Evolutionary conservation across 1,140 invertebrate species (phyloP), one percentile per base, ranked within the genome.

Genomic region (Sarcophaga bullata): DNA sequence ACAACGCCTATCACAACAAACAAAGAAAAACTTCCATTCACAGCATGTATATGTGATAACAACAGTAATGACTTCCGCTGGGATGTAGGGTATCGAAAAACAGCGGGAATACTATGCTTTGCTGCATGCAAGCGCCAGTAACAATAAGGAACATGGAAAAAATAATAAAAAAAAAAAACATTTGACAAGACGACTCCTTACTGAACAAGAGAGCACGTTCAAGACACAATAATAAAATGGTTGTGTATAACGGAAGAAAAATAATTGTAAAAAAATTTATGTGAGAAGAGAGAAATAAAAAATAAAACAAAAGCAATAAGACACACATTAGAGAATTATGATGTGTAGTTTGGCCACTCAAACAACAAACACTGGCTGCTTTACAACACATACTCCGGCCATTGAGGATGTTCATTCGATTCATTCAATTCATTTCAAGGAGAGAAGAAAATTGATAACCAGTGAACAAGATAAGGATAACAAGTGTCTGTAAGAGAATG

Each of bases 141-240:
- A 37, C 25, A 37, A 37, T 37, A 37, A 37, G 4, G 1, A 37
- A 37, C 25, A 37, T 37, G 1, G n/a, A 15, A 58, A 58, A 58
- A 1, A 58, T 13, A 9, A 58, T 10, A 13, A 58, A 58, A 58
- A 13, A 58, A 68, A 68, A 9, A 68, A 37, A 68, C n/a, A 19
- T 19, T 68, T 68, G 62, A 68, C 62, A 68, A 68, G 62, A 68
- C 19, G n/a, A n/a, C n/a, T n/a, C n/a, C n/a, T 68, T 68, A 68
- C 19, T 19, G n/a, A 68, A 68, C 62, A 25, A 68, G n/a, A 17
- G 19, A n/a, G n/a, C n/a, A 68, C n/a, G 19, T 8, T n/a, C 62
- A 68, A 68, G 17, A 68, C 62, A 58, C n/a, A 58, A 8, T 37
- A 37, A 37, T 37, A 37, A 4, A 37, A 2, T 37, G 25, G 4